Evolutionary conservation across 2,113 vertebrate genomes (phyloP).

Genomic region (Sylvietta virens): DNA sequence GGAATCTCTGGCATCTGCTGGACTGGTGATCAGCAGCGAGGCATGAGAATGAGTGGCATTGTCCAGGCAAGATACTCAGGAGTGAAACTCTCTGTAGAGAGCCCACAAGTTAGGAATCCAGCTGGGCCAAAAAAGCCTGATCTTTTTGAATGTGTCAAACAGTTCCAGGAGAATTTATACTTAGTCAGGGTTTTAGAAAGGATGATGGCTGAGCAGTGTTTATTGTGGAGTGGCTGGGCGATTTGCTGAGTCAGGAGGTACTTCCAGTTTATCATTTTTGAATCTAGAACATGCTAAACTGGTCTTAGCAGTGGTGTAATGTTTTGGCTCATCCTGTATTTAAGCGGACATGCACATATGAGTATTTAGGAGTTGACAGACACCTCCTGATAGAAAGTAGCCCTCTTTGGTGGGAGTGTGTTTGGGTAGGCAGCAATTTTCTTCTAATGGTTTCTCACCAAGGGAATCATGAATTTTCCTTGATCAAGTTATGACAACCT

Average conservation of each 20-base stretch:
- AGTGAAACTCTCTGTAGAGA: background rate
- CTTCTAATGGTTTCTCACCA: background rate
- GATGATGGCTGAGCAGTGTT: background rate
- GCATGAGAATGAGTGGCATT: background rate
- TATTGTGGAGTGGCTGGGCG: background rate
- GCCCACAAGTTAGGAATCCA: background rate
- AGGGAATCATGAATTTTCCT: background rate
- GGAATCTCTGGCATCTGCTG: no score
- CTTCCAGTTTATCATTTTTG: background rate
- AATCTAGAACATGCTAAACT: background rate
- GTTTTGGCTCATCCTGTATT: background rate
- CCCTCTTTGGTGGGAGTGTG: background rate
- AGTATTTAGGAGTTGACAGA: background rate
- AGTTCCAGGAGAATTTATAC: background rate
- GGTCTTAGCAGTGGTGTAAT: background rate
- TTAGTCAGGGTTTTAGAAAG: background rate
- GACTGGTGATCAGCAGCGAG: background rate
- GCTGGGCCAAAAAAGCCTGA: background rate
- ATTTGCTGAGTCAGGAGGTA: background rate
- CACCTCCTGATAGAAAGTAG: background rate
- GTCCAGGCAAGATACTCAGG: background rate
- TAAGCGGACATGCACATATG: background rate
- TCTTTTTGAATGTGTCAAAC: background rate
- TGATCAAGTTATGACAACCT: background rate
- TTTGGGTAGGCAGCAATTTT: background rate